These are phyloP conservation scores for zebrafish (Danio rerio) DNA, from an alignment of 2,113 vertebrate genomes.

Conservation along the genomic window GRCz12tu NC_133182.1:17366001-17366500, in stretches of 20 bases:
- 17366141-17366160: too few relatives aligned
- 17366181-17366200: not conserved
- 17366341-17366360: not conserved
- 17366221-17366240: not conserved
- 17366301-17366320: not conserved
- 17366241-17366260: not conserved
- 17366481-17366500: constrained; percentile 24
- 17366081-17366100: too few relatives aligned
- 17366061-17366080: too few relatives aligned
- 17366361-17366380: not conserved
- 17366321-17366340: too few relatives aligned
- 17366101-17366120: too few relatives aligned
- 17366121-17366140: too few relatives aligned
- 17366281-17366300: not conserved
- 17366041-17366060: too few relatives aligned
- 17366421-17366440: not conserved
- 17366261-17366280: not conserved
- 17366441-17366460: not conserved
- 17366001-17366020: too few relatives aligned
- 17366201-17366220: constrained; percentile 6
- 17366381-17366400: not conserved
- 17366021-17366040: too few relatives aligned
- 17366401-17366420: not conserved
- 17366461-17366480: not conserved
- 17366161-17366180: not conserved